Percentiles rank a stretch among this genome's conserved stretches.
Evolutionary conservation across 92 coral and sea anemone species (phyloP).

Genomic region (Metridium senile): DNA sequence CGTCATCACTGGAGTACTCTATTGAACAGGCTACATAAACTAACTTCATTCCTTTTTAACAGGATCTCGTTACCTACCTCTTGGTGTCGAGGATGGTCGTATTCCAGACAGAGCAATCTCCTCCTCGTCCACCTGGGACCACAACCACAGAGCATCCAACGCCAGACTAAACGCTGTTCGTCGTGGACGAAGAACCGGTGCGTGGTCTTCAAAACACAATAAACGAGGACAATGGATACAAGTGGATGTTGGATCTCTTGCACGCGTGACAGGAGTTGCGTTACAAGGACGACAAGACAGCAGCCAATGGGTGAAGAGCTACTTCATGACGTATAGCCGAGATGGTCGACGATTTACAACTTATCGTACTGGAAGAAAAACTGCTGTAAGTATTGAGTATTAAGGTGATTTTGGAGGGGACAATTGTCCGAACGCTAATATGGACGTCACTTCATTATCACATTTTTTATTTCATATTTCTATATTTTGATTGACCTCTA

Average conservation of each 20-base stretch:
- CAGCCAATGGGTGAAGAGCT: constrained; percentile 59
- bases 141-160: constrained; percentile 69
- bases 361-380: constrained; percentile 51
- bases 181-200: constrained; percentile 70
- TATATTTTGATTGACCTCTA: too few relatives aligned
- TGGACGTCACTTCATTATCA: too few relatives aligned
- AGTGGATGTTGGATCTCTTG: constrained; percentile 63
- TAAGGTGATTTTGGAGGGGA: too few relatives aligned
- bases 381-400: constrained; percentile 56
- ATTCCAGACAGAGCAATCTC: constrained; percentile 43
- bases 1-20: too few relatives aligned
- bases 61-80: too few relatives aligned
- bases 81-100: constrained; percentile 57
- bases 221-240: constrained; percentile 73
- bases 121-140: constrained; percentile 72
- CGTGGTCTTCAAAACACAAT: constrained; percentile 69
- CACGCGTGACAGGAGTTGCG: constrained; percentile 62
- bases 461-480: too few relatives aligned
- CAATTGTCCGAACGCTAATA: too few relatives aligned
- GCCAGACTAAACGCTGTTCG: constrained; percentile 69
- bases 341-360: constrained; percentile 53
- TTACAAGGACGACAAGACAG: constrained; percentile 64
- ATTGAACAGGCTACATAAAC: too few relatives aligned
- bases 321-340: constrained; percentile 43
- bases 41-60: too few relatives aligned